Evolutionary conservation across 2,797 vertebrate species (phyloP).

Genomic region (Sebastes alutus): DNA sequence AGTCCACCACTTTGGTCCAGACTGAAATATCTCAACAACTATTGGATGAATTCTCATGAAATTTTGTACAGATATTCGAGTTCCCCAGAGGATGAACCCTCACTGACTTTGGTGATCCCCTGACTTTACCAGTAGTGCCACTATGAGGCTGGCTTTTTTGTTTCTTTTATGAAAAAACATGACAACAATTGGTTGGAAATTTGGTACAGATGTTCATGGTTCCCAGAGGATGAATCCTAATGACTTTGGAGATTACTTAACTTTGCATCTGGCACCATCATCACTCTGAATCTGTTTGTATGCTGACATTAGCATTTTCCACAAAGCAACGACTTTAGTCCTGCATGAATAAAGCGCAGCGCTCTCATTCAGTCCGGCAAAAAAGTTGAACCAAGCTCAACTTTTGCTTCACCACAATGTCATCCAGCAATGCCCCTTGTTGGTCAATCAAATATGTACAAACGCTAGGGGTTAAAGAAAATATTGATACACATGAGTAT

Average conservation of each 20-base stretch:
- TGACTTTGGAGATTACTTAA: not conserved
- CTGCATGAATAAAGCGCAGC: not conserved
- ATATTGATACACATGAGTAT: too few species aligned
- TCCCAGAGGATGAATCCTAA: not conserved
- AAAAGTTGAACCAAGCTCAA: not conserved
- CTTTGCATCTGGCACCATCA: not conserved
- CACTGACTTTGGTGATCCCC: not conserved
- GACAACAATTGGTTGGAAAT: not conserved
- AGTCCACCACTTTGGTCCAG: not conserved
- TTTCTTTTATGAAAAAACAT: not conserved
- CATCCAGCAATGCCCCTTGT: rapidly evolving
- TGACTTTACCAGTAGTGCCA: not conserved
- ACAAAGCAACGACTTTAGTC: not conserved
- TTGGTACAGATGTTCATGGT: not conserved
- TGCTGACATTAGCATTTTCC: too few species aligned
- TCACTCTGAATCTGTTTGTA: too few species aligned
- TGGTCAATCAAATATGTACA: too few species aligned
- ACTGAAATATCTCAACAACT: not conserved
- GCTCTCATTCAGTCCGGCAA: not conserved
- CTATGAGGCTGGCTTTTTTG: not conserved
- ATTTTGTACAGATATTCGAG: not conserved
- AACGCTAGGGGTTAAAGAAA: rapidly evolving
- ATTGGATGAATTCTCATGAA: not conserved
- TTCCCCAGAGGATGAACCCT: not conserved
- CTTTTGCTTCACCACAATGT: too few species aligned